phyloP scores from a whole-genome alignment of 2,113 vertebrate species.

The Rhinoptilus africanus region DNA sequence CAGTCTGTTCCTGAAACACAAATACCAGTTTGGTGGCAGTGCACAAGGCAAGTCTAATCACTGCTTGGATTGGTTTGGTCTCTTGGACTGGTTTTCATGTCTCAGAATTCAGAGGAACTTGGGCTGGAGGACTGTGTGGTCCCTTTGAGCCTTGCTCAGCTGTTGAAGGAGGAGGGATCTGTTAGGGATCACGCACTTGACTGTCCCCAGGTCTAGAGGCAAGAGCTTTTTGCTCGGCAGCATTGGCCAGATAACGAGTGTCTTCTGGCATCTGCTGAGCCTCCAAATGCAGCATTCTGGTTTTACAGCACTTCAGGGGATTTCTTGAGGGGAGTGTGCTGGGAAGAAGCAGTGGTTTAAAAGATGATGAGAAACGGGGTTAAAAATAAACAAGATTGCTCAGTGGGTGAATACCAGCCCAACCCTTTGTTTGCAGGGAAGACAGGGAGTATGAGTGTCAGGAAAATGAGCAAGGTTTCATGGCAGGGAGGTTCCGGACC shows the following conservation, averaged over 20 bases:
- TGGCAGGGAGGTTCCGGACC: not conserved
- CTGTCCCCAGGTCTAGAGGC: not conserved
- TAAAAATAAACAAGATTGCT: not conserved
- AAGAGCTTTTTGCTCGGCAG: not conserved
- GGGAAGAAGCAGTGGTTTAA: not conserved
- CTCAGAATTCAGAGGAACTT: not conserved
- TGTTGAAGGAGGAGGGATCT: not conserved
- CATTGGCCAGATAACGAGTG: not conserved
- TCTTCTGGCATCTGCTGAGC: not conserved
- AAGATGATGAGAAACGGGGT: not conserved
- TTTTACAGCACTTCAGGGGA: not conserved
- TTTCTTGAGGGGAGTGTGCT: not conserved
- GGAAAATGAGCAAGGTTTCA: not conserved
- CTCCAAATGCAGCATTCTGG: not conserved
- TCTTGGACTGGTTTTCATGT: not conserved
- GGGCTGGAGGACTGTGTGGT: fast-evolving
- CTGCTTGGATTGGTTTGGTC: not conserved
- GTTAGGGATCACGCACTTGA: not conserved
- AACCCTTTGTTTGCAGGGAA: not conserved
- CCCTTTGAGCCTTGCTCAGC: not conserved
- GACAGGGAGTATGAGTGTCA: not conserved
- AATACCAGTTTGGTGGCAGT: not conserved
- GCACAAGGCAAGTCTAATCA: not conserved
- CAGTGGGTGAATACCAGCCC: not conserved
- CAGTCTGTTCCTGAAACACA: not conserved